phyloP scores from a whole-genome alignment of 2,888 invertebrate genomes.

The Tortrix viridana region DNA sequence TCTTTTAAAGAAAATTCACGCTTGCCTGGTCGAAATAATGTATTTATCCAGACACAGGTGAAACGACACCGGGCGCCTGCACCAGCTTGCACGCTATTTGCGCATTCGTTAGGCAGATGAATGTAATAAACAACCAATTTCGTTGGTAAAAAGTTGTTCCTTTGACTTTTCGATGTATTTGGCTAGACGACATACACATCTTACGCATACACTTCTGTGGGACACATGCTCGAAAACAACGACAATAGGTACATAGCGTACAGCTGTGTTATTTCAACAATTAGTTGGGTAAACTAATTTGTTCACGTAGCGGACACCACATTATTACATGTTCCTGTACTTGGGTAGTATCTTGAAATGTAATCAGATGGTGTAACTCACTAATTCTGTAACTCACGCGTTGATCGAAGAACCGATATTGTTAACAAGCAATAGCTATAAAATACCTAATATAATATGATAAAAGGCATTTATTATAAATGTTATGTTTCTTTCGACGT shows the following conservation, averaged over 20 bases:
- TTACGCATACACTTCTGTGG: neutral
- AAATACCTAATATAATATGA: too few relatives aligned
- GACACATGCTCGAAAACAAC: conserved; percentile 1
- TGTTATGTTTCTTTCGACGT: too few relatives aligned
- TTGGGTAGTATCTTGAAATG: too few relatives aligned
- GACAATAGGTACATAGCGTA: neutral
- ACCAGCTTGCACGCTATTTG: conserved; percentile 47
- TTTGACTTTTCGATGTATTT: conserved; percentile 27
- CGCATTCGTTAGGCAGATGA: conserved; percentile 47
- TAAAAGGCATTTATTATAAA: too few relatives aligned
- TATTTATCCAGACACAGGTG: conserved; percentile 56
- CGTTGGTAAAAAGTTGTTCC: conserved; percentile 6
- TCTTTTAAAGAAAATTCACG: conserved; percentile 14
- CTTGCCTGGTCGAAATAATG: conserved; percentile 37
- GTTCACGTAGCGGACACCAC: too few relatives aligned
- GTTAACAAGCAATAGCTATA: neutral
- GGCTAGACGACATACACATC: conserved; percentile 23
- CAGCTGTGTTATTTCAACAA: neutral
- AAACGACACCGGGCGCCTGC: conserved; percentile 51
- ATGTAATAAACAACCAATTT: conserved; percentile 43
- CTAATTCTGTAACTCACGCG: too few relatives aligned
- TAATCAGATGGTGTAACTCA: too few relatives aligned
- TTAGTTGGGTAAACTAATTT: neutral
- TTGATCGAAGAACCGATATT: neutral
- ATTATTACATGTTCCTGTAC: too few relatives aligned